Percentiles rank a stretch among this genome's conserved stretches.
phyloP scores from a whole-genome alignment of 2,113 vertebrate species.

The Hippocampus barbouri region DNA sequence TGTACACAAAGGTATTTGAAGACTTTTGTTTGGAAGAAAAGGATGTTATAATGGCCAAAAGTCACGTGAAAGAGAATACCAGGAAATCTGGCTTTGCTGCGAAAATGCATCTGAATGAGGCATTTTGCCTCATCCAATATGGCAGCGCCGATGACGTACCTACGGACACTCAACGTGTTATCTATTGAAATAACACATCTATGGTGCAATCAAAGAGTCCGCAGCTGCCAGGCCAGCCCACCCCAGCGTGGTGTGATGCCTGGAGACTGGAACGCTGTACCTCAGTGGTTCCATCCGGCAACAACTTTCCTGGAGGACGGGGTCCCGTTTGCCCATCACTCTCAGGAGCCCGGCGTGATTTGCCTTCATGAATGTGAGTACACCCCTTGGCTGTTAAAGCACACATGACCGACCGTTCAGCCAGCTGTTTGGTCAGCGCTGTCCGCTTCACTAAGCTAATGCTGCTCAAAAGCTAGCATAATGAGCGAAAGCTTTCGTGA shows the following conservation, averaged over 20 bases:
- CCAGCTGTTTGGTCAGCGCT: slow-evolving; percentile 54
- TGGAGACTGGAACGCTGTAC: slow-evolving; percentile 10
- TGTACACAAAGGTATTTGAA: too few relatives aligned
- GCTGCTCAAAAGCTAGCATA: neutral
- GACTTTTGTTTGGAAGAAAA: too few relatives aligned
- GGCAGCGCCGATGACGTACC: neutral
- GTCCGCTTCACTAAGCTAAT: slow-evolving; percentile 19
- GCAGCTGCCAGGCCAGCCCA: slow-evolving; percentile 19
- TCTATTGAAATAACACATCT: too few relatives aligned
- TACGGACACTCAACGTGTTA: too few relatives aligned
- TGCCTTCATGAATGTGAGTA: slow-evolving; percentile 23
- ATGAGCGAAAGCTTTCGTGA: neutral
- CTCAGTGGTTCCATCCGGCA: slow-evolving; percentile 18
- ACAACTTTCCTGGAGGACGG: slow-evolving; percentile 9
- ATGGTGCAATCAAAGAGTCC: neutral
- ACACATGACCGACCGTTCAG: slow-evolving; percentile 1
- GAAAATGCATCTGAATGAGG: neutral
- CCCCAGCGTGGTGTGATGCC: slow-evolving; percentile 39
- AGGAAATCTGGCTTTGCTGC: too few relatives aligned
- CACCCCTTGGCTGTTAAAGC: neutral
- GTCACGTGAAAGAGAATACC: too few relatives aligned
- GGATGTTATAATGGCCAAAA: too few relatives aligned
- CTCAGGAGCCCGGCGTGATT: neutral
- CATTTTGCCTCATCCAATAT: neutral
- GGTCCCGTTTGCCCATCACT: neutral